Conservation (phyloP, 2,797 vertebrate genomes). For the Clarias laeviceps region DNA sequence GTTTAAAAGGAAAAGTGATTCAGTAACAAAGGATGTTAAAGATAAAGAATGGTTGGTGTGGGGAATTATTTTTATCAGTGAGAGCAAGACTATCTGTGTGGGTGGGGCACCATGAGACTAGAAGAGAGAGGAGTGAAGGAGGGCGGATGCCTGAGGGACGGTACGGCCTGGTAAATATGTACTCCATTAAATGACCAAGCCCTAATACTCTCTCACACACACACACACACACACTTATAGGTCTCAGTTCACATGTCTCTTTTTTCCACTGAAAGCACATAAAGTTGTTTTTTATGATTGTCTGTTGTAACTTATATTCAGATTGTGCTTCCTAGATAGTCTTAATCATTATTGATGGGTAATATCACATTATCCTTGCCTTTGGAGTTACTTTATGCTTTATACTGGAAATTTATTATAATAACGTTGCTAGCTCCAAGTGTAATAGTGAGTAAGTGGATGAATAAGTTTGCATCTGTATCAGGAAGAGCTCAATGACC, state of each 20-base stretch:
- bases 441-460: not conserved
- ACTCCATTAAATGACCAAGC: conserved; percentile 50
- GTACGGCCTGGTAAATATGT: conserved; percentile 71
- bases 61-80: not conserved
- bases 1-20: not conserved
- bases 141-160: conserved; percentile 69
- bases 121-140: conserved; percentile 35
- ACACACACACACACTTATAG: not conserved
- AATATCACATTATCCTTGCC: not conserved
- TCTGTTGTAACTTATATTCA: not conserved
- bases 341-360: not conserved
- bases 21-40: not conserved
- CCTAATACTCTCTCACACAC: conserved; percentile 29
- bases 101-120: not conserved
- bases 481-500: not conserved
- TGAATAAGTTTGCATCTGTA: not conserved
- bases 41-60: not conserved
- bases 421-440: not conserved
- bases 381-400: not conserved
- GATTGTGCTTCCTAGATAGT: too few relatives aligned
- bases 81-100: not conserved
- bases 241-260: conserved; percentile 3
- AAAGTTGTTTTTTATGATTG: not conserved
- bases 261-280: not conserved
- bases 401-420: not conserved